phyloP scores from a whole-genome alignment of 2,888 invertebrate species.

The Mongoloraphidia duomilia region DNA sequence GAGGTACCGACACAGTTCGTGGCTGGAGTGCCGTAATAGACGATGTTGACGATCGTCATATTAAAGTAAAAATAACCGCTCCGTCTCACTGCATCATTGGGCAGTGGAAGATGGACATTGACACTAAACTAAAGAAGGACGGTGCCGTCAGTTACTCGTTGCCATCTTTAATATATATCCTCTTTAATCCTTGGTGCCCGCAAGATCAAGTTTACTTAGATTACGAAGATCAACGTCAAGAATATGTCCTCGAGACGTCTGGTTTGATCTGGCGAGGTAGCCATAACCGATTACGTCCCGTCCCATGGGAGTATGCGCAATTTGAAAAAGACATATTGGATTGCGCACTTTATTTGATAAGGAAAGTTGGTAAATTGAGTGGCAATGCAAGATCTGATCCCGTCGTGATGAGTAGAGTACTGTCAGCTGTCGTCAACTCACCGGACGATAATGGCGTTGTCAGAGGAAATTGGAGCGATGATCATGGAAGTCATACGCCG shows the following conservation, averaged over 20 bases:
- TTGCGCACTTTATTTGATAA: constrained; percentile 60
- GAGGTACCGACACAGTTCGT: constrained; percentile 41
- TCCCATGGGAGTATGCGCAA: constrained; percentile 86
- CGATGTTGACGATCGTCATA: constrained; percentile 43
- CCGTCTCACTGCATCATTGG: constrained; percentile 62
- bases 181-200: constrained; percentile 84
- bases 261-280: constrained; percentile 88
- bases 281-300: constrained; percentile 65
- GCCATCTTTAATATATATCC: constrained; percentile 59
- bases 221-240: constrained; percentile 57
- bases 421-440: constrained; percentile 81
- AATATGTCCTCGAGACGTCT: constrained; percentile 73
- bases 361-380: constrained; percentile 37
- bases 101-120: constrained; percentile 72
- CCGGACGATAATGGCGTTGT: constrained; percentile 77
- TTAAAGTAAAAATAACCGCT: constrained; percentile 49
- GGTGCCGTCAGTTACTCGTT: constrained; percentile 64
- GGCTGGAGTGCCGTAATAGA: constrained; percentile 65
- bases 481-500: constrained; percentile 70
- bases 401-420: constrained; percentile 55
- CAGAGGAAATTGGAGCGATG: constrained; percentile 77
- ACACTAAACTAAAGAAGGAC: constrained; percentile 55
- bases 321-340: constrained; percentile 73
- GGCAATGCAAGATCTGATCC: constrained; percentile 60
- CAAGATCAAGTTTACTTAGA: constrained; percentile 51